Base-by-base conservation (phyloP, 53 echinoderm and acorn worm genomes). In the Echinometra lucunter region DNA sequence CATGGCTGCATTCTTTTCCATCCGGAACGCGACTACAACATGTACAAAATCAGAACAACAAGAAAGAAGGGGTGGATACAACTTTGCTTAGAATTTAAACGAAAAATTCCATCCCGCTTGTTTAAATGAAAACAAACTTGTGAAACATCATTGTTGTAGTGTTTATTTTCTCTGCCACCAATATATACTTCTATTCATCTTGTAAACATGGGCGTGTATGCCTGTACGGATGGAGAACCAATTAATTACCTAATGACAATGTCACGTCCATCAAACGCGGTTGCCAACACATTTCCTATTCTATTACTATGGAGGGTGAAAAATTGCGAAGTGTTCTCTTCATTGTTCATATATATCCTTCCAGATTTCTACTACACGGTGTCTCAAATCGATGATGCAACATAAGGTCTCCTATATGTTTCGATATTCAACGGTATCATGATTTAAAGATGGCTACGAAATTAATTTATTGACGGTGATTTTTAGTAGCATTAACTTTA, bases 161-260 rank as follows among this genome's bases (percentile, higher is more conserved):
- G 85, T 85, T 45, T 85, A 49, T 10, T 85, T 85, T 47, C 85
- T 47, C 49, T 42, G 44, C 30, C 47, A 85, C 25, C 85, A 47
- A 49, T 28, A 47, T 85, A 85, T 49, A 85, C 28, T 78, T 45
- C 44, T 49, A 1, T 47, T 28, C 4, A 27, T 85, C n/a, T 28
- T 49, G 45, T 85, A 85, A n/a, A 49, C 85, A 49, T n/a, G 85
- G 85, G 85, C 85, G 49, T 85, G 49, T 30, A 30, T 21, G n/a
- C 49, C 85, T 16, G 49, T 78, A 45, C 49, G 85, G 85, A 49
- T 49, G 85, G 45, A 30, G 27, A 85, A 27, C 85, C 27, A 85
- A 85, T 85, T 85, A 85, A 85, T 85, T 85, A 85, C 49, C 85
- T 47, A 85, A 85, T 85, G n/a, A 85, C 85, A 53, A 85, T 85